Percentiles rank a stretch among this genome's conserved stretches.
Conservation (phyloP, 1,140 invertebrate species). For the Himalopsyche phryganea region DNA sequence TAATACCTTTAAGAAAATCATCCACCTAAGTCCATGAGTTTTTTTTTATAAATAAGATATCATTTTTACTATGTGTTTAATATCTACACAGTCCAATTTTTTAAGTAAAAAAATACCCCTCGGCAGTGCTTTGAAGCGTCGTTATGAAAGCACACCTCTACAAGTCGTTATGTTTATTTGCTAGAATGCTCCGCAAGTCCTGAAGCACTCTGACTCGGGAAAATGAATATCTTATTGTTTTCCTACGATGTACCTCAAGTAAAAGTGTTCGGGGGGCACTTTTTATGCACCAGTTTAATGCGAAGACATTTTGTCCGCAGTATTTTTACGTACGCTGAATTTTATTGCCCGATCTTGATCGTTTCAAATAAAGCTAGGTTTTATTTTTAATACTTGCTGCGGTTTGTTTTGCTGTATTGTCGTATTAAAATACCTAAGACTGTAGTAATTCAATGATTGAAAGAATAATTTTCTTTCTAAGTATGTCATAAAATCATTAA, state of each 20-base stretch:
- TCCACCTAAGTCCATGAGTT: no score
- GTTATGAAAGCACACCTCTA: no score
- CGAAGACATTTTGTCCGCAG: constrained; percentile 22
- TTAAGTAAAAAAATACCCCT: no score
- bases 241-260: constrained; percentile 3
- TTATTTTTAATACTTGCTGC: constrained; percentile 13
- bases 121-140: no score
- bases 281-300: constrained; percentile 26
- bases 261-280: constrained; percentile 10
- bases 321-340: constrained; percentile 23
- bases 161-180: no score
- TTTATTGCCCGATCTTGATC: constrained; percentile 24
- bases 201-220: background rate
- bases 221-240: constrained; percentile 20
- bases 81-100: no score
- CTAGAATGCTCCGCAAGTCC: no score
- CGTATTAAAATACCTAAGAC: background rate
- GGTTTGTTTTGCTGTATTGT: constrained; percentile 5
- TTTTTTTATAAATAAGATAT: no score
- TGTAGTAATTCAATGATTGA: background rate
- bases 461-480: no score
- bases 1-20: no score
- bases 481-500: no score
- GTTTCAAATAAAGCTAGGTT: constrained; percentile 14
- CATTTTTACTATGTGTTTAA: no score